phyloP scores from a whole-genome alignment of 2,113 vertebrate genomes.

The Sebastes fasciatus region DNA sequence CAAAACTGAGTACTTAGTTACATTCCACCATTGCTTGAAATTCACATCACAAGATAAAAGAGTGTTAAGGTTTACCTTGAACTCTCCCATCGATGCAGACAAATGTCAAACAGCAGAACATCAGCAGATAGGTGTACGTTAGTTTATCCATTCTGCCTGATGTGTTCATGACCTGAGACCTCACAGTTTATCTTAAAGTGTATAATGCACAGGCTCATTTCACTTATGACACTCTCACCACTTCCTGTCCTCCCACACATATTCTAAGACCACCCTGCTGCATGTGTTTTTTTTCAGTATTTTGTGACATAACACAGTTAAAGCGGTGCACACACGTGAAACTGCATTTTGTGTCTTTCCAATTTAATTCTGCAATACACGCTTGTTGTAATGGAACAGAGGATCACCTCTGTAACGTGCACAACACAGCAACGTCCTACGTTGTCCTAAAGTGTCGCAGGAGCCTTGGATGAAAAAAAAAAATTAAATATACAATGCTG shows the following conservation, averaged over 20 bases:
- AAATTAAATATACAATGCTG: background rate
- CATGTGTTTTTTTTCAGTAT: background rate
- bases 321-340: background rate
- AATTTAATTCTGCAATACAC: background rate
- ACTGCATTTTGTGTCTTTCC: background rate
- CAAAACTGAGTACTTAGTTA: no score
- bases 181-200: background rate
- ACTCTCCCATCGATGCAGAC: conserved; percentile 9
- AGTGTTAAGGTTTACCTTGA: conserved; percentile 36
- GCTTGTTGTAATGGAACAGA: background rate
- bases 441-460: background rate
- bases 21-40: background rate
- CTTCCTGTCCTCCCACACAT: conserved; percentile 57
- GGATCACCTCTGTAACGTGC: background rate
- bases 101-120: conserved; percentile 3
- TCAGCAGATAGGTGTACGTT: conserved; percentile 3
- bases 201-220: background rate
- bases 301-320: background rate
- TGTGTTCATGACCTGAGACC: conserved; percentile 2
- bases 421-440: background rate
- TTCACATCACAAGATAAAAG: background rate
- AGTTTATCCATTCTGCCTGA: conserved; percentile 12
- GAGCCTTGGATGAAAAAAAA: background rate
- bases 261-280: background rate
- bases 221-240: conserved; percentile 24